Base-by-base conservation (phyloP, 2,888 invertebrate genomes). In the Drosophila quinaria region DNA sequence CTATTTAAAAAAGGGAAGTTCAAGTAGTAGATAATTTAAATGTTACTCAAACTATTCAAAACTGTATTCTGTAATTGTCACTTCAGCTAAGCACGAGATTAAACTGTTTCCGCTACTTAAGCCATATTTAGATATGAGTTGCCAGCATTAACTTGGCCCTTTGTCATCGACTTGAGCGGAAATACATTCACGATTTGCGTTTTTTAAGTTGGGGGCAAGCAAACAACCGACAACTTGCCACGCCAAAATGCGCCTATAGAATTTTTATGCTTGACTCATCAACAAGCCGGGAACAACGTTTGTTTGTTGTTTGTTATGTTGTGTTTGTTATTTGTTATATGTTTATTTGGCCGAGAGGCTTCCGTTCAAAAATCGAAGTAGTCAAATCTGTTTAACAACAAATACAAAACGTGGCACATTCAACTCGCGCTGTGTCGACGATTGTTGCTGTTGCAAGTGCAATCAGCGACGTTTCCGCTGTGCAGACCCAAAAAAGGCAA, bases 401-500 rank as follows among this genome's bases (percentile, higher is more conserved):
- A 42, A 42, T 35, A 25, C 37, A 41, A 29, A 39, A 63, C 54
- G 39, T 25, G 42, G 54, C 49, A 41, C 59, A 60, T 35, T 49
- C 47, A 69, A 61, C 41, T 56, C n/a, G 37, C 50, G 19, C 41
- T 47, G 42, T 56, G 55, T 49, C 33, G 51, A 42, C 65, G 62
- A 77, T 25, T 25, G 25, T 25, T 25, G 25, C 60, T 71, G 60
- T 60, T 66, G 76, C 73, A 78, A 73, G 80, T 75, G 75, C 76
- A 78, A 75, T 64, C 71, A 71, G 56, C 74, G 58, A 62, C 75
- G 46, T 71, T 88, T 84, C 83, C 83, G 83, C 78, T 88, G 65
- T 49, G 59, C 58, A 71, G 62, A 54, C 84, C 86, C 87, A 75
- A 75, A 83, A 87, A 83, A 80, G 83, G 87, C 81, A 87, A 73